Evolutionary conservation across 2,888 invertebrate species (phyloP).

Genomic region (Lamellibrachia satsuma): DNA sequence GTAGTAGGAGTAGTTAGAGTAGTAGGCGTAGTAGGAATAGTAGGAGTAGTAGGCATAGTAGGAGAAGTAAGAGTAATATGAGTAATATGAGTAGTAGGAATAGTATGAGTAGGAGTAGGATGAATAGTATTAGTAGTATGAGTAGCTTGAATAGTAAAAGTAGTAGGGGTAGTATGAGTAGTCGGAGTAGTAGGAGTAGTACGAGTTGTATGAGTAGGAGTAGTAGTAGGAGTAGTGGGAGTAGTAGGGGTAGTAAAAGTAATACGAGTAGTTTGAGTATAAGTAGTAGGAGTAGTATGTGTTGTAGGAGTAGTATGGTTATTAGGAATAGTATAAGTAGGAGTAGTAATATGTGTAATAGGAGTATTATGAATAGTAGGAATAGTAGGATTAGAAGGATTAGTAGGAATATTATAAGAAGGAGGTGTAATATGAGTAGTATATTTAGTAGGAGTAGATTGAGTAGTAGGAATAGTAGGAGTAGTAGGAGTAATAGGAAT

Average conservation of each 20-base stretch:
- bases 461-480: neutral
- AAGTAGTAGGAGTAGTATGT: conserved; percentile 13
- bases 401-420: neutral
- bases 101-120: neutral
- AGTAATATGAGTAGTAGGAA: neutral
- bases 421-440: conserved; percentile 23
- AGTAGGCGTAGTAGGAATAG: too few species aligned
- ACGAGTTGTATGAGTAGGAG: neutral
- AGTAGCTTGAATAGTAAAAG: neutral
- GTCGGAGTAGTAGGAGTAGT: conserved; percentile 13
- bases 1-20: too few species aligned
- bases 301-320: neutral
- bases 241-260: neutral
- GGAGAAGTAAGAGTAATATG: too few species aligned
- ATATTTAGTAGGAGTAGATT: neutral
- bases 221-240: neutral
- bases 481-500: neutral
- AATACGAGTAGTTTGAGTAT: too few species aligned
- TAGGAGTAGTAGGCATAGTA: too few species aligned
- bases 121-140: too few species aligned
- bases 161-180: neutral
- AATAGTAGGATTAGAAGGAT: neutral
- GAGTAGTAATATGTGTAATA: neutral
- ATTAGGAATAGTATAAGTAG: neutral
- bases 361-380: neutral